A percentile compares a stretch with the other conserved stretches of the same genome.
phyloP scores from a whole-genome alignment of 1,140 invertebrate species.

The Octopus sinensis region DNA sequence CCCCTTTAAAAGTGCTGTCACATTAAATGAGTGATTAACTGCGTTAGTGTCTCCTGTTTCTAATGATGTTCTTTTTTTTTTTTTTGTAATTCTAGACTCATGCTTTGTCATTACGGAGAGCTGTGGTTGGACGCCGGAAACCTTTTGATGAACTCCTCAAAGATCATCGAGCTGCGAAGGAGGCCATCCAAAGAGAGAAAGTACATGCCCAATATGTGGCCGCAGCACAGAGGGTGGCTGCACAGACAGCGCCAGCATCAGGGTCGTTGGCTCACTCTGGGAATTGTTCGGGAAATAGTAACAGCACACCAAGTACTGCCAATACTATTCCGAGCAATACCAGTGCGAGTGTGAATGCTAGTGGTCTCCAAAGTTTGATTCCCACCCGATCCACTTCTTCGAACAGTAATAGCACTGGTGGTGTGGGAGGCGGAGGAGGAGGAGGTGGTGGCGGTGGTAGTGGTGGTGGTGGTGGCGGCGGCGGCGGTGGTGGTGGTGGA shows the following conservation, averaged over 20 bases:
- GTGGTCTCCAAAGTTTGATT: not conserved
- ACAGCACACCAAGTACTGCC: conserved; percentile 10
- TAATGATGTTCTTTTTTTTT: too few relatives aligned
- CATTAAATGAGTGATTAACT: too few relatives aligned
- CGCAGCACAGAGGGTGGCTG: conserved; percentile 21
- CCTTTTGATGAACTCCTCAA: conserved; percentile 76
- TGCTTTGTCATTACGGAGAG: conserved; percentile 70
- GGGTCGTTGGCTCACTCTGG: conserved; percentile 14
- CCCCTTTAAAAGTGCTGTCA: too few relatives aligned
- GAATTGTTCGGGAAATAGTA: conserved; percentile 3
- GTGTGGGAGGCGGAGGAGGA: not conserved
- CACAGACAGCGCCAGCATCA: conserved; percentile 23
- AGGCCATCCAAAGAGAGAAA: conserved; percentile 48
- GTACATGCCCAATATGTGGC: conserved; percentile 36
- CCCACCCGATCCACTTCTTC: too few relatives aligned
- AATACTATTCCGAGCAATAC: not conserved
- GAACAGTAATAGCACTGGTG: too few relatives aligned
- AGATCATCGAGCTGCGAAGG: conserved; percentile 68
- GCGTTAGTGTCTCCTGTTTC: too few relatives aligned
- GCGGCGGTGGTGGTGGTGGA: conserved; percentile 32
- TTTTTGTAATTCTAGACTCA: conserved; percentile 62
- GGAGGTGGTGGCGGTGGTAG: not conserved
- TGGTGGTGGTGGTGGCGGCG: conserved; percentile 34
- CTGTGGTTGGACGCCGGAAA: conserved; percentile 72
- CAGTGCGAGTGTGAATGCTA: not conserved